Evolutionary conservation across 2,797 vertebrate species (phyloP).

Genomic region (Yasuhikotakia modesta): DNA sequence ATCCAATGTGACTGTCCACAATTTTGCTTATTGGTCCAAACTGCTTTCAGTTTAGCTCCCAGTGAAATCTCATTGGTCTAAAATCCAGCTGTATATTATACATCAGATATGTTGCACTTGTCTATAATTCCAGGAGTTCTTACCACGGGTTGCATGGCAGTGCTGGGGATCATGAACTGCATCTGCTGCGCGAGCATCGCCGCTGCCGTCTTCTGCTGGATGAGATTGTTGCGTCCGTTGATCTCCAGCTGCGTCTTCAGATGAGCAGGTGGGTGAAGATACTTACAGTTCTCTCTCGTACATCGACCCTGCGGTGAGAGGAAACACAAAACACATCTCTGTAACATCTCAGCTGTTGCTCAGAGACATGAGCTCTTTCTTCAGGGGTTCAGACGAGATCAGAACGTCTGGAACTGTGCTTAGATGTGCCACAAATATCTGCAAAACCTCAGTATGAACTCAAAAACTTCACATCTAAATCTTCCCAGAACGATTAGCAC

Average conservation of each 20-base stretch:
- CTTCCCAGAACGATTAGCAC: no score
- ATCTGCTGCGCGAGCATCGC: slow-evolving; percentile 98
- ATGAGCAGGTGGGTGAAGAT: slow-evolving; percentile 97
- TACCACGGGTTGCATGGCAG: slow-evolving; percentile 91
- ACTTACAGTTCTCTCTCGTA: slow-evolving; percentile 99
- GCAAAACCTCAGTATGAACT: no score
- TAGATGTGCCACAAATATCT: no score
- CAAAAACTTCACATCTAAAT: no score
- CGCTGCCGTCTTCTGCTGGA: slow-evolving; percentile 98
- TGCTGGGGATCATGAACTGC: slow-evolving; percentile 98
- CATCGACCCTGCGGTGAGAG: slow-evolving; percentile 84
- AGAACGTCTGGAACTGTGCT: no score
- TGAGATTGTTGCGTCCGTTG: slow-evolving; percentile 98
- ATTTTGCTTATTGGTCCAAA: no score
- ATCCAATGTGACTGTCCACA: no score
- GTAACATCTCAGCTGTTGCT: neutral
- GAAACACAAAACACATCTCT: neutral
- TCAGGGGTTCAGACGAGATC: no score
- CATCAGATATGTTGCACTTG: no score
- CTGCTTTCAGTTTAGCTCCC: no score
- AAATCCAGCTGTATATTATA: no score
- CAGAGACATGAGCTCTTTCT: neutral
- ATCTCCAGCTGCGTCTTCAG: slow-evolving; percentile 99
- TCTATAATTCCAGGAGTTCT: slow-evolving; percentile 55
- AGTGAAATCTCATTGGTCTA: no score